These are phyloP conservation scores for Fragum fragum DNA, from an alignment of 2,888 invertebrate genomes.

Conservation along the genomic window DNA sequence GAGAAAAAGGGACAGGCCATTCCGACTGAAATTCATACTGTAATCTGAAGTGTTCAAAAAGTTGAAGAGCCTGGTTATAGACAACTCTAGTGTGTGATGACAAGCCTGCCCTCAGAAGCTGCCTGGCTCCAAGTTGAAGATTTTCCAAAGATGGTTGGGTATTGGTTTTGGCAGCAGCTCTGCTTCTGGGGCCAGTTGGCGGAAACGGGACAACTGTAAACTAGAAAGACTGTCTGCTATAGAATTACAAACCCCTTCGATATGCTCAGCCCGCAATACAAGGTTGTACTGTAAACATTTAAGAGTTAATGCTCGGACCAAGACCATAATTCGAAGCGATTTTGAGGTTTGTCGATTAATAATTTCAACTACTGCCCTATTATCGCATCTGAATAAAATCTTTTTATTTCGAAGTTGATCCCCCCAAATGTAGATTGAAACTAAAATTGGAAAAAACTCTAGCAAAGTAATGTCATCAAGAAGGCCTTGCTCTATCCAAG, in stretches of 20 bases:
- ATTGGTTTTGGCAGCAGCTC: conserved; percentile 14
- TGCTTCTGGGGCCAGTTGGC: conserved; percentile 41
- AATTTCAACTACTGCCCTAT: conserved; percentile 36
- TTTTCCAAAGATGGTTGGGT: no score
- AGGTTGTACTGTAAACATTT: conserved; percentile 43
- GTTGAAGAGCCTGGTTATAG: no score
- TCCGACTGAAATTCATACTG: neutral
- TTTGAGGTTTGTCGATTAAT: conserved; percentile 42
- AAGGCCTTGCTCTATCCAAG: conserved; percentile 11
- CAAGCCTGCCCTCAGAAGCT: no score
- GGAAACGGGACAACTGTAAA: no score
- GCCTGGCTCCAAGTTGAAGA: no score
- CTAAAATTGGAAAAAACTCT: conserved; percentile 41
- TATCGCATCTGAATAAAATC: conserved; percentile 32
- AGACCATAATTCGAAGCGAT: conserved; percentile 26
- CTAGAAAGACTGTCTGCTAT: no score
- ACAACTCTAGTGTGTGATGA: no score
- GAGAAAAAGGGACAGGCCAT: conserved; percentile 33
- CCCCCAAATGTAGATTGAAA: no score
- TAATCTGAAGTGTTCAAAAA: conserved; percentile 16
- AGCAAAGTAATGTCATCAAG: conserved; percentile 31
- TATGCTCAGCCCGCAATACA: conserved; percentile 42
- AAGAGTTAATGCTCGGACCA: conserved; percentile 40
- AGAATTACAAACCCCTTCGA: conserved; percentile 25
- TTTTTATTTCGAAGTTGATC: conserved; percentile 30